These are phyloP conservation scores for Lophura nycthemera DNA, from an alignment of 2,113 vertebrate genomes.

Conservation along the genomic window DNA sequence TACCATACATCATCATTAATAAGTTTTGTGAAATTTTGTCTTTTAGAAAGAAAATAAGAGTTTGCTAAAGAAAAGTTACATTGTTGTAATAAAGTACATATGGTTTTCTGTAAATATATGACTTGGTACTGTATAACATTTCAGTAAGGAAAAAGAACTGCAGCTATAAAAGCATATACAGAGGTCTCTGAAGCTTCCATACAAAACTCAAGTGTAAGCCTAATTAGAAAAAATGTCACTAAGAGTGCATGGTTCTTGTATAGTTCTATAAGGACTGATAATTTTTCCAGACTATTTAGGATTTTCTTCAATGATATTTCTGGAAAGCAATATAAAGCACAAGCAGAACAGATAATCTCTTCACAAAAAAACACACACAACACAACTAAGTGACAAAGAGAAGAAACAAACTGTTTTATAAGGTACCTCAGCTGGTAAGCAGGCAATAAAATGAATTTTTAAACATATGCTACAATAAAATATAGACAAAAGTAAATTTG, in stretches of 20 bases:
- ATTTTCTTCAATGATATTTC: not conserved
- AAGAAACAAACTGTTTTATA: not conserved
- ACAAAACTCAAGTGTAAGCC: not conserved
- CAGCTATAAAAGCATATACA: not conserved
- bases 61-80: not conserved
- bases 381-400: not conserved
- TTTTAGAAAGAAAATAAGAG: not conserved
- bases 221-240: not conserved
- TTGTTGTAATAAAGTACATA: not conserved
- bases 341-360: not conserved
- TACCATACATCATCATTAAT: not conserved
- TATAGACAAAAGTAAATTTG: conserved; percentile 33
- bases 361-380: not conserved
- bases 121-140: not conserved
- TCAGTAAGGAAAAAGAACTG: not conserved
- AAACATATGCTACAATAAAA: conserved; percentile 22
- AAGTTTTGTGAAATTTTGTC: not conserved
- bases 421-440: conserved; percentile 17
- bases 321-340: not conserved
- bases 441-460: conserved; percentile 25
- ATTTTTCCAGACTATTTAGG: not conserved
- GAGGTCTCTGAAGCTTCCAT: not conserved
- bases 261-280: not conserved
- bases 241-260: not conserved
- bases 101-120: not conserved